These are phyloP conservation scores for Troilus luridus DNA, from an alignment of 2,888 invertebrate species.

Conservation along the genomic window DNA sequence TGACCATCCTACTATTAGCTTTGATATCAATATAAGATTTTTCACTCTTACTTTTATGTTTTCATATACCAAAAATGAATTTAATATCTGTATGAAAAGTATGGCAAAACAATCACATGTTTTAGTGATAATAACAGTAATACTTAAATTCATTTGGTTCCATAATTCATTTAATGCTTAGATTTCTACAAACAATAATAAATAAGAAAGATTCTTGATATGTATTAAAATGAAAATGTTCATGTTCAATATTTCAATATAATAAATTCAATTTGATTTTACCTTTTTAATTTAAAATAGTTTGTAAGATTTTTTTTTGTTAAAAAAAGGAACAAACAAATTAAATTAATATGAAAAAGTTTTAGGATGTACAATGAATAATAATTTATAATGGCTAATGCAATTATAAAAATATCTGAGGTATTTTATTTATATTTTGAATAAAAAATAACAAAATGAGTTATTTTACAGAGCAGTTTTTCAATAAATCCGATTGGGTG, in stretches of 20 bases:
- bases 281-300: too few species aligned
- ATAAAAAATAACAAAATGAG: background rate
- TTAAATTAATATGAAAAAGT: background rate
- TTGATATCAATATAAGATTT: background rate
- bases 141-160: background rate
- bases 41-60: background rate
- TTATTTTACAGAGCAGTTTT: background rate
- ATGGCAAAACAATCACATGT: background rate
- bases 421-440: background rate
- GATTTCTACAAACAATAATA: too few species aligned
- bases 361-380: background rate
- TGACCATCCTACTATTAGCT: background rate
- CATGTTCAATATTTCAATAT: too few species aligned
- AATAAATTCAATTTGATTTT: too few species aligned
- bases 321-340: too few species aligned
- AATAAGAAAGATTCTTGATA: too few species aligned
- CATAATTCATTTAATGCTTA: too few species aligned
- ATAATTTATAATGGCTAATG: background rate
- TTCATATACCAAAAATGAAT: background rate
- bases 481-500: background rate
- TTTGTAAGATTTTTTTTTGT: too few species aligned
- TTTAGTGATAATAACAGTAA: background rate
- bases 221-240: too few species aligned
- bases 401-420: background rate
- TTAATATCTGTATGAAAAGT: background rate